Evolutionary conservation across 2,113 vertebrate genomes (phyloP).

Genomic region (Macquaria australasica): DNA sequence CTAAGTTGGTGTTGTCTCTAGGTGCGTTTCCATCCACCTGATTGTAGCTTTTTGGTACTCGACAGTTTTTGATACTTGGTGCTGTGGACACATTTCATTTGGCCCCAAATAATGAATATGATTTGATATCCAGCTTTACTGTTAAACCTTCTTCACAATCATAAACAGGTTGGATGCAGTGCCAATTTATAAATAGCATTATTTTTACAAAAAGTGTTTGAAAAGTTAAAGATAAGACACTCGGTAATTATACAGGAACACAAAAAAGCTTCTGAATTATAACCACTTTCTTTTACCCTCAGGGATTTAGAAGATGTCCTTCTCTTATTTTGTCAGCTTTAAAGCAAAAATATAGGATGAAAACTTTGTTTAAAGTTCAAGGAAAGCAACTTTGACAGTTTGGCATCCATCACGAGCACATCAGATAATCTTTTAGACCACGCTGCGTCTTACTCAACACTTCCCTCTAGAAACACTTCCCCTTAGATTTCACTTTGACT

Average conservation of each 20-base stretch:
- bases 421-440: slow-evolving; percentile 34
- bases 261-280: not conserved
- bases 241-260: too few species aligned
- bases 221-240: not conserved
- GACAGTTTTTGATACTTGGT: not conserved
- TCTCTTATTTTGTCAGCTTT: not conserved
- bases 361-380: not conserved
- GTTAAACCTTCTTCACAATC: not conserved
- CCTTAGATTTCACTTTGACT: slow-evolving; percentile 44
- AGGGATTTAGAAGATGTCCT: not conserved
- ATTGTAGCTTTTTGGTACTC: too few species aligned
- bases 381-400: slow-evolving; percentile 13
- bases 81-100: not conserved
- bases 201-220: not conserved
- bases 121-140: not conserved
- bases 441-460: slow-evolving; percentile 18
- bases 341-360: not conserved
- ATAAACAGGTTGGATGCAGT: too few species aligned
- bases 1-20: too few species aligned
- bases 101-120: not conserved
- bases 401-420: slow-evolving; percentile 22
- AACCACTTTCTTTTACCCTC: not conserved
- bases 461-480: slow-evolving; percentile 40
- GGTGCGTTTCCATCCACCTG: too few species aligned
- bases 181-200: not conserved